Percentiles rank a stretch among this genome's conserved stretches.
Conservation (phyloP, 2,888 invertebrate species). For the Ormia ochracea region DNA sequence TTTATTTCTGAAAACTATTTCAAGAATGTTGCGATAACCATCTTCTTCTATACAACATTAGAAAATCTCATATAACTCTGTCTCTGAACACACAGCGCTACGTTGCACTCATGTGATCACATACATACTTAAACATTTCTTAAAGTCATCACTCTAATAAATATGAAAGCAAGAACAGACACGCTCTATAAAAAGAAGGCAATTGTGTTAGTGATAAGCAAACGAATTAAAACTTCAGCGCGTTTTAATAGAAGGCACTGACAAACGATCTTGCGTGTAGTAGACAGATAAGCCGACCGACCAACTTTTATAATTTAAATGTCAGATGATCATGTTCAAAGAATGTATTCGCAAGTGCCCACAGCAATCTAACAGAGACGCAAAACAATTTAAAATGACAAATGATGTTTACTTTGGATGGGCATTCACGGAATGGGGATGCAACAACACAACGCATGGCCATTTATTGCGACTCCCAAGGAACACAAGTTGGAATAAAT, state of each 20-base stretch:
- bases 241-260: constrained; percentile 42
- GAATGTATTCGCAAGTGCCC: constrained; percentile 3
- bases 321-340: constrained; percentile 28
- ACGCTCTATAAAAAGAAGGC: not conserved
- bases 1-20: not conserved
- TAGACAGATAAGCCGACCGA: constrained; percentile 1
- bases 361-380: constrained; percentile 35
- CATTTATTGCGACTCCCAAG: not conserved
- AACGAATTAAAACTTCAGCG: constrained; percentile 32
- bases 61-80: not conserved
- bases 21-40: not conserved
- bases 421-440: not conserved
- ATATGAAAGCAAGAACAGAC: not conserved
- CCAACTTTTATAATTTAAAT: constrained; percentile 23
- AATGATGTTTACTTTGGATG: constrained; percentile 44
- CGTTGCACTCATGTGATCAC: not conserved
- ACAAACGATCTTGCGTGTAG: constrained; percentile 49
- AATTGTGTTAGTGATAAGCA: constrained; percentile 21
- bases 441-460: not conserved
- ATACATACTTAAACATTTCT: not conserved
- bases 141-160: not conserved
- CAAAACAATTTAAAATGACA: constrained; percentile 60
- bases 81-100: constrained; percentile 7
- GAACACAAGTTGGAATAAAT: not conserved
- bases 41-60: not conserved